A percentile compares a stretch with the other conserved stretches of the same genome.
Conservation (phyloP, 2,797 vertebrate genomes). For the Potorous gilbertii region DNA sequence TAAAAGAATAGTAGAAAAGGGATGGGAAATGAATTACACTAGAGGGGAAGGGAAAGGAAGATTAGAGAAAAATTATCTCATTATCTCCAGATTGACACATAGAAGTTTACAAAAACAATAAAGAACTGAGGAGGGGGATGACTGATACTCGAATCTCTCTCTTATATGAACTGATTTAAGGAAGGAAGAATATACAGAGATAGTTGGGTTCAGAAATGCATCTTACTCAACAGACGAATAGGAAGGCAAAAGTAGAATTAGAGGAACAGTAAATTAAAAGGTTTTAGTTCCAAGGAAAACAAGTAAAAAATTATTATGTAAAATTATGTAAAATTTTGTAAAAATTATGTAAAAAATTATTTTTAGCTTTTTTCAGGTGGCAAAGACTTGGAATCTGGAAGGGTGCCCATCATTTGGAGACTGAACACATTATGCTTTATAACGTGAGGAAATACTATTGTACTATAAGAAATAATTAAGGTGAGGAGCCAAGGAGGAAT, state of each 20-base stretch:
- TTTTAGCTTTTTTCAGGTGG: not conserved
- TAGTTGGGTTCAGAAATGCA: not conserved
- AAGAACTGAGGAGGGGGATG: not conserved
- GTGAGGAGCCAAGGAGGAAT: no score
- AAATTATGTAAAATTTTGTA: no score
- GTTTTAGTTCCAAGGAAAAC: not conserved
- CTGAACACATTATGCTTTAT: not conserved
- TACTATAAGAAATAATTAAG: not conserved
- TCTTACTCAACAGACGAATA: not conserved
- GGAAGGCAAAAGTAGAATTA: not conserved
- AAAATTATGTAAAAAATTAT: not conserved
- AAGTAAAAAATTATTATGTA: not conserved
- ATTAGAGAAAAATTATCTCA: not conserved
- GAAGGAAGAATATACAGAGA: not conserved
- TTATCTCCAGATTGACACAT: not conserved
- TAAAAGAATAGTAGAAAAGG: not conserved
- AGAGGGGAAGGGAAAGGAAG: not conserved
- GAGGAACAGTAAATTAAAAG: not conserved
- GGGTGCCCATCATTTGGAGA: not conserved
- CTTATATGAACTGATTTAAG: not conserved
- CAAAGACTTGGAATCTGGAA: not conserved
- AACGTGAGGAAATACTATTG: not conserved
- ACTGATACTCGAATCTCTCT: not conserved
- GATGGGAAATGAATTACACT: not conserved
- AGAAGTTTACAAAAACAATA: not conserved